Conservation (phyloP, 1,140 invertebrate genomes). For the Diachasma alloeum region DNA sequence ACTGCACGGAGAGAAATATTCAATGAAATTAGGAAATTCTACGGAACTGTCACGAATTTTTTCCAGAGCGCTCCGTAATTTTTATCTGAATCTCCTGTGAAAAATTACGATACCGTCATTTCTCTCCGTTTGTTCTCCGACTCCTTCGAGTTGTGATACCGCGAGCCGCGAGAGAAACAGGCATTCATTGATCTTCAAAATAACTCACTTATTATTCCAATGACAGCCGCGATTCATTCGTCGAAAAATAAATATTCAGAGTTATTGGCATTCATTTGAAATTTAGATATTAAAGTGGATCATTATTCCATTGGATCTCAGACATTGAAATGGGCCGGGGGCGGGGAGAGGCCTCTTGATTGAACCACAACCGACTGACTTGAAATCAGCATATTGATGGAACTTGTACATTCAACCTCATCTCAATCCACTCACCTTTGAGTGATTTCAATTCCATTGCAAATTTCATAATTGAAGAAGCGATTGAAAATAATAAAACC, state of each 20-base stretch:
- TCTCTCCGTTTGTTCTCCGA: no score
- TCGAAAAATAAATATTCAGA: neutral
- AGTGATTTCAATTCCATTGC: neutral
- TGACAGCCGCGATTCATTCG: no score
- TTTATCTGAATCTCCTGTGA: no score
- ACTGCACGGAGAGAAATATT: no score
- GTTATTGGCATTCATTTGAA: neutral
- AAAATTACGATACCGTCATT: no score
- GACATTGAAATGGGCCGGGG: neutral
- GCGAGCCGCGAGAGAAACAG: no score
- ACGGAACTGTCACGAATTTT: no score
- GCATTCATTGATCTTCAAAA: neutral
- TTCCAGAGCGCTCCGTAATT: no score
- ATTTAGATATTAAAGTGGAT: conserved; percentile 7
- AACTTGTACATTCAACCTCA: neutral
- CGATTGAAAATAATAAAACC: no score
- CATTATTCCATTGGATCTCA: conserved; percentile 7
- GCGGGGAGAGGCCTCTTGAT: neutral
- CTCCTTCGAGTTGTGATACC: no score
- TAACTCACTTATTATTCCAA: neutral
- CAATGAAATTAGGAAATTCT: no score
- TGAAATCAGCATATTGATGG: conserved; percentile 3
- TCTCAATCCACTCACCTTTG: neutral
- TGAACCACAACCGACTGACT: neutral
- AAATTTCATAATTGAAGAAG: neutral